Base-by-base conservation (phyloP, 2,113 vertebrate species). In the Petromus typicus region DNA sequence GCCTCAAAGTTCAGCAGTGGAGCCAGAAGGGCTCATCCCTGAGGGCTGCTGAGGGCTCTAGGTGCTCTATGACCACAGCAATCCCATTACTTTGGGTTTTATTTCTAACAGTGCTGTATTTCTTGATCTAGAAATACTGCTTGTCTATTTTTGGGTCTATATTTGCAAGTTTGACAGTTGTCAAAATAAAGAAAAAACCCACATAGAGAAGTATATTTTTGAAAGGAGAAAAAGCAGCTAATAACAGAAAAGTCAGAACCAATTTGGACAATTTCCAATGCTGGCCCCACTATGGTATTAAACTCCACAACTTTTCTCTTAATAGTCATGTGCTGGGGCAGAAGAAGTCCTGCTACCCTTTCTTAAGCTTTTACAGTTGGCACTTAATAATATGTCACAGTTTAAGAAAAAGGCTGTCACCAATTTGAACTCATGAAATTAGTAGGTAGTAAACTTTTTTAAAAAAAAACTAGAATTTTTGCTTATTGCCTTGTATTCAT, bases 91-190 rank as follows among this genome's bases (percentile, higher is more conserved):
- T 27, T 11, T 57, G 17, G 67, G 9, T 48, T 71, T 82, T 63
- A 37, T 75, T 78, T 75, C 34, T 91, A 71, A 61, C 13, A 27
- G 17, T 4, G 75, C 43, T 45, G 27, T 37, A 32, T 57, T 67
- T 91, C 89, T 86, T 67, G 12, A 86, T 69, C n/a, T 64, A 71
- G 30, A 78, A 85, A 71, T 4, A 2, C n/a, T 59, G 23, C n/a
- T 54, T 54, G 3, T 18, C 66, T 85, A n/a, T 81, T 94, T 95
- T 61, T 34, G 20, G 73, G 18, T 88, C 71, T 82, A n/a, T 69
- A 48, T 85, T 73, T 95, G 34, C 54, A 96, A 95, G 61, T 88
- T 91, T 96, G 86, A 91, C 48, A 89, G 66, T 51, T 76, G 73
- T 89, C 89, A 95, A 91, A 92, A 94, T 51, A 84, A 71, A 73